Evolutionary conservation across 1,140 invertebrate genomes (phyloP).

Genomic region (Belonocnema kinseyi): DNA sequence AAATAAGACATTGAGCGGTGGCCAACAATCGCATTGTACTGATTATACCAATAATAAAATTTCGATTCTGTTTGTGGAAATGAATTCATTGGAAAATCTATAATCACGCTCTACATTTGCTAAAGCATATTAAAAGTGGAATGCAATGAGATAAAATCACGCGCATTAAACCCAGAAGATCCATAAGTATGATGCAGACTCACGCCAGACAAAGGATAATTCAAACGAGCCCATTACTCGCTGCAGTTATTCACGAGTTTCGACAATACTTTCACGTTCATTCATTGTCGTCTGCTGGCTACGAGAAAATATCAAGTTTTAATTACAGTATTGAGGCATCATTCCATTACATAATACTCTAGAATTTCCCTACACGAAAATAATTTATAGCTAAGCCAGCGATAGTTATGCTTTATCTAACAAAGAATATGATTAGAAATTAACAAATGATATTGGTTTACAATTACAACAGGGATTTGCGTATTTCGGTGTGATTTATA

Average conservation of each 20-base stretch:
- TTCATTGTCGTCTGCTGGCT: conserved; percentile 6
- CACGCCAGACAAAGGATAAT: conserved; percentile 22
- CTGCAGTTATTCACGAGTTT: neutral
- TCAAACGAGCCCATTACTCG: conserved; percentile 22
- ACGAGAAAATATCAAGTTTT: conserved; percentile 4
- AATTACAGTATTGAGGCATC: neutral
- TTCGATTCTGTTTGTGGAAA: too few relatives aligned
- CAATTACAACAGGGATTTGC: too few relatives aligned
- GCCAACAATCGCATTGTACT: too few relatives aligned
- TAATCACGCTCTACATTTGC: too few relatives aligned
- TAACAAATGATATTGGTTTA: too few relatives aligned
- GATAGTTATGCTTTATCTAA: too few relatives aligned
- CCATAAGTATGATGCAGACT: neutral
- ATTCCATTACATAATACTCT: conserved; percentile 1
- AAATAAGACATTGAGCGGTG: too few relatives aligned
- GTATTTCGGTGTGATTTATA: too few relatives aligned
- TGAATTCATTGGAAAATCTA: too few relatives aligned
- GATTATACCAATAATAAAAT: too few relatives aligned
- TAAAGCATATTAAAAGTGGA: neutral
- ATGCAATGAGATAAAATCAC: neutral
- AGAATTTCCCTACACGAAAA: neutral
- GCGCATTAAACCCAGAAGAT: conserved; percentile 1
- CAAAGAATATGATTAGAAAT: too few relatives aligned
- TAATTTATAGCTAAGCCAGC: neutral
- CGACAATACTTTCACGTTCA: conserved; percentile 16